Conservation (phyloP, 2,113 vertebrate genomes). For the Zosterops lateralis region DNA sequence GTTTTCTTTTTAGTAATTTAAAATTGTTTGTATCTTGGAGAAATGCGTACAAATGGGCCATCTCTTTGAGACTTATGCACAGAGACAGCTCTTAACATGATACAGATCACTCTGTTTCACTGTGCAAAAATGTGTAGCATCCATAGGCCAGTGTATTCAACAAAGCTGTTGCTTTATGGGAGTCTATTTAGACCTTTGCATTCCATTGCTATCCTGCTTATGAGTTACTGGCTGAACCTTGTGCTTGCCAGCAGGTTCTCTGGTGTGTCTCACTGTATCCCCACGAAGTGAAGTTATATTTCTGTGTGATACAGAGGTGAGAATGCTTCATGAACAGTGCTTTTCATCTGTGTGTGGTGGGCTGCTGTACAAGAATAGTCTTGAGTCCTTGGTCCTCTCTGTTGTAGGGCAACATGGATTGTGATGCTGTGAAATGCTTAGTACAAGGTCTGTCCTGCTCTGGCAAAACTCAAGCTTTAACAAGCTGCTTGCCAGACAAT, state of each 20-base stretch:
- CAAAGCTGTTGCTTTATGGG: background rate
- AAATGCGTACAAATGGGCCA: background rate
- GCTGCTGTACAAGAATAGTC: background rate
- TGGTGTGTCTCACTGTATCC: background rate
- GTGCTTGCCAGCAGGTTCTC: background rate
- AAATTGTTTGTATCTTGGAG: background rate
- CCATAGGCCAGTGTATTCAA: background rate
- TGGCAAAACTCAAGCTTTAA: background rate
- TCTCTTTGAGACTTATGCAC: background rate
- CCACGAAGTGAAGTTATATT: background rate
- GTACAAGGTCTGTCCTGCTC: background rate
- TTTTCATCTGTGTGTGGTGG: background rate
- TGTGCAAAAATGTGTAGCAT: background rate
- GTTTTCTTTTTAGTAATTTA: background rate
- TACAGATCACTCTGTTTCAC: background rate
- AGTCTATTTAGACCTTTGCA: background rate
- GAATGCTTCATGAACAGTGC: fast-evolving
- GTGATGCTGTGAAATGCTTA: background rate
- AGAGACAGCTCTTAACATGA: background rate
- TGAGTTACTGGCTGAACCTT: background rate
- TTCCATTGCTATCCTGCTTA: background rate
- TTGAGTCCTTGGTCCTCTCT: background rate
- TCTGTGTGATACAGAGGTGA: background rate
- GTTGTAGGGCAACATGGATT: background rate
- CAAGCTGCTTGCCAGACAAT: background rate